Evolutionary conservation across 2,797 vertebrate genomes (phyloP).

Genomic region (Sebastes ruberrimus): DNA sequence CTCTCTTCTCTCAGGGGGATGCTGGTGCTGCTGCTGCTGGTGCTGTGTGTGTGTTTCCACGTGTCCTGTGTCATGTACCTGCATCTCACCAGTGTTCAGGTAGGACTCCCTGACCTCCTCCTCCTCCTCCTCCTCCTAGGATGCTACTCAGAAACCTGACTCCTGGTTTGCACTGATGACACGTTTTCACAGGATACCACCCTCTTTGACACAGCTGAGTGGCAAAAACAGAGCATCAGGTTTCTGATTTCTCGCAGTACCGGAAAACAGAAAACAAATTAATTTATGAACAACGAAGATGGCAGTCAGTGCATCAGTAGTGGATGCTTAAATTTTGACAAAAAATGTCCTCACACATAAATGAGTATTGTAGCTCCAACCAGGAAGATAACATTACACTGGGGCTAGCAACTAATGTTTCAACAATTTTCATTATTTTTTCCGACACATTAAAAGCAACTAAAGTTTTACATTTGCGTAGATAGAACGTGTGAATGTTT

Average conservation of each 20-base stretch:
- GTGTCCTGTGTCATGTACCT: slow-evolving; percentile 96
- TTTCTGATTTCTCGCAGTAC: too few species aligned
- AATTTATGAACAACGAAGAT: neutral
- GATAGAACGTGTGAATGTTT: too few species aligned
- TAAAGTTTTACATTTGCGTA: too few species aligned
- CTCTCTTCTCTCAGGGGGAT: slow-evolving; percentile 83
- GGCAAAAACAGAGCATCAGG: neutral
- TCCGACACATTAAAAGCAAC: too few species aligned
- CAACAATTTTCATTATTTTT: too few species aligned
- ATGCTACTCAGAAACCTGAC: neutral
- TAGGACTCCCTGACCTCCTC: slow-evolving; percentile 58
- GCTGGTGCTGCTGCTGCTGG: slow-evolving; percentile 92
- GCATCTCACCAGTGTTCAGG: slow-evolving; percentile 92
- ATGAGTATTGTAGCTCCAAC: too few species aligned
- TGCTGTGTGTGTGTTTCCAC: slow-evolving; percentile 96
- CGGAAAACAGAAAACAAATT: neutral
- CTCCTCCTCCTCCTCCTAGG: too few species aligned
- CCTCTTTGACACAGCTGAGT: neutral
- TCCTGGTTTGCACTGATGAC: neutral
- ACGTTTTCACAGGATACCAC: neutral
- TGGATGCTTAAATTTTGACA: too few species aligned
- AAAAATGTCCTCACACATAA: too few species aligned
- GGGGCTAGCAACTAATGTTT: too few species aligned
- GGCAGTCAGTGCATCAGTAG: neutral
- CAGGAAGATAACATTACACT: too few species aligned